phyloP scores from a whole-genome alignment of 2,888 invertebrate genomes.

The Limnephilus marmoratus region DNA sequence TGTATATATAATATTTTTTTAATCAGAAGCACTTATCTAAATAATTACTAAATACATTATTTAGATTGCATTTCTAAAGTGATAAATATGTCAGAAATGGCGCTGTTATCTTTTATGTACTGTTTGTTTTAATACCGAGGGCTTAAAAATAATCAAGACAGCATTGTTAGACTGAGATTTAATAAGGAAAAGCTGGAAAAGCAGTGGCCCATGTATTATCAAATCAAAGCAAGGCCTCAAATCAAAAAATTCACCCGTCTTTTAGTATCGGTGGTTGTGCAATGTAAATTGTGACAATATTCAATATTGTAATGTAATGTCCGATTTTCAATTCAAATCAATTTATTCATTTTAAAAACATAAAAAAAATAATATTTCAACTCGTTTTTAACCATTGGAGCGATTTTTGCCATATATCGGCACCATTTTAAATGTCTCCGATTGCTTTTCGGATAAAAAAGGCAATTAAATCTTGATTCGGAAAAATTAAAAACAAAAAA shows the following conservation, averaged over 20 bases:
- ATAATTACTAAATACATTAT: not conserved
- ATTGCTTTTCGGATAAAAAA: too few relatives aligned
- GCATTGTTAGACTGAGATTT: not conserved
- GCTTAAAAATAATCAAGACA: not conserved
- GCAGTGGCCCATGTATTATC: too few relatives aligned
- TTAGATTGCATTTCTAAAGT: not conserved
- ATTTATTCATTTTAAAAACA: too few relatives aligned
- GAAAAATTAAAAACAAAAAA: too few relatives aligned
- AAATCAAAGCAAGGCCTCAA: too few relatives aligned
- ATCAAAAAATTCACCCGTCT: not conserved
- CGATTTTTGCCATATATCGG: too few relatives aligned
- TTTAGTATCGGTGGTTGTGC: not conserved
- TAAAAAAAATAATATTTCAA: too few relatives aligned
- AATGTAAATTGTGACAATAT: not conserved
- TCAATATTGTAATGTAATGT: not conserved
- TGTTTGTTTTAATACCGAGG: not conserved
- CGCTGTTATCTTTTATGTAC: not conserved
- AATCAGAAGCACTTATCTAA: not conserved
- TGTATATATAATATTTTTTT: not conserved
- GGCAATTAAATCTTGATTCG: too few relatives aligned
- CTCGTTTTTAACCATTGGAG: too few relatives aligned
- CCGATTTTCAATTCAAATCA: not conserved
- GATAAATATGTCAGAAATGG: not conserved
- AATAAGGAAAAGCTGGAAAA: not conserved
- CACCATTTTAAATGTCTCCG: too few relatives aligned